Conservation (phyloP, 2,888 invertebrate species). For the Erebia epiphron region DNA sequence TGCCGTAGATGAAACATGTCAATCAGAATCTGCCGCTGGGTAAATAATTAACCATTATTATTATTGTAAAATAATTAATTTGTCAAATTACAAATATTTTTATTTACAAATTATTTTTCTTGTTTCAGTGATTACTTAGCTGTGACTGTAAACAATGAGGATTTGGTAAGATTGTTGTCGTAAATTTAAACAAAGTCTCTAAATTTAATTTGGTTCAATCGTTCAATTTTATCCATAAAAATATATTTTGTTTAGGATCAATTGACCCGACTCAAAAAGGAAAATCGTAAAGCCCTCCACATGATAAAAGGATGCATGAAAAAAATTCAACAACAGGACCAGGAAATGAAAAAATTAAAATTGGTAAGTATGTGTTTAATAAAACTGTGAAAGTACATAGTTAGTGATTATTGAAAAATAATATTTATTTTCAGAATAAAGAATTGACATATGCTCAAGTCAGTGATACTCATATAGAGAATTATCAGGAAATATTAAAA, state of each 20-base stretch:
- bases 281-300: constrained; percentile 81
- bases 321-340: constrained; percentile 79
- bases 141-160: constrained; percentile 64
- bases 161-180: constrained; percentile 55
- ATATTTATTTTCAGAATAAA: constrained; percentile 57
- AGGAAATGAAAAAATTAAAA: constrained; percentile 75
- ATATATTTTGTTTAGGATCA: constrained; percentile 60
- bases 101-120: not conserved
- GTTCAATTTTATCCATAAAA: not conserved
- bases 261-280: constrained; percentile 73
- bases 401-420: not conserved
- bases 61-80: not conserved
- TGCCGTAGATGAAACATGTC: constrained; percentile 63
- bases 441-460: constrained; percentile 70
- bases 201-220: not conserved
- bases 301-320: constrained; percentile 83
- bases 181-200: not conserved
- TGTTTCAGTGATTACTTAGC: constrained; percentile 67
- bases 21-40: constrained; percentile 68
- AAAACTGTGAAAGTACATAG: not conserved
- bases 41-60: constrained; percentile 41
- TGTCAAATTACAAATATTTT: not conserved
- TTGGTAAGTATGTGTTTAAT: constrained; percentile 49
- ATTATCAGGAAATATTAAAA: constrained; percentile 75
- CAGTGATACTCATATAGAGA: constrained; percentile 72